Percentiles rank a stretch among this genome's conserved stretches.
Conservation (phyloP, 2,888 invertebrate species). For the Hydroisotoma schaefferi region DNA sequence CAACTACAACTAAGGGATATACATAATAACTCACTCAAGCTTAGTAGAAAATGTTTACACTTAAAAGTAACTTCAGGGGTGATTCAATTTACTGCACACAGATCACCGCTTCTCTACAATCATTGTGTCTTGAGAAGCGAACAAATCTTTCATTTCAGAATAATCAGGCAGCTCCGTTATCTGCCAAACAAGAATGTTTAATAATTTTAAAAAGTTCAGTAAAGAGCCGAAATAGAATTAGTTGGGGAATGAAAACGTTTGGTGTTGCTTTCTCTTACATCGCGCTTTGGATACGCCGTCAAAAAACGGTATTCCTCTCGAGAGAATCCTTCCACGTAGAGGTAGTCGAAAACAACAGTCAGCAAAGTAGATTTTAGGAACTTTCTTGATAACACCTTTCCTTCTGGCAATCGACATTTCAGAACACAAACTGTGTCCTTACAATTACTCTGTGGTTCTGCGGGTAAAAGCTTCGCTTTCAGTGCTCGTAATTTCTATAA, state of each 20-base stretch:
- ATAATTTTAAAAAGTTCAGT: no score
- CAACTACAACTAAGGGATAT: no score
- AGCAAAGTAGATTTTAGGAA: constrained; percentile 39
- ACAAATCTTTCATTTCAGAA: no score
- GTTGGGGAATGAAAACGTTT: no score
- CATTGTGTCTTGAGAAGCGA: no score
- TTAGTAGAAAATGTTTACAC: no score
- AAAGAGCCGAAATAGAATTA: background rate
- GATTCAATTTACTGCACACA: no score
- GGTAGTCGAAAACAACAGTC: constrained; percentile 44
- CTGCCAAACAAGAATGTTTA: no score
- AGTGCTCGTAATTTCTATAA: constrained; percentile 35
- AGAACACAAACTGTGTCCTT: constrained; percentile 41
- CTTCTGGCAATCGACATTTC: constrained; percentile 44
- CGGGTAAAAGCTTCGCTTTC: constrained; percentile 39
- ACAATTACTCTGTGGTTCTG: constrained; percentile 39
- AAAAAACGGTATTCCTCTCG: constrained; percentile 44
- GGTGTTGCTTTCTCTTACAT: constrained; percentile 38
- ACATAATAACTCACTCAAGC: no score
- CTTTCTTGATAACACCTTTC: constrained; percentile 43
- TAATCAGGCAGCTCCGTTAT: no score
- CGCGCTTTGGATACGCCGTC: constrained; percentile 46
- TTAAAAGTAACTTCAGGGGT: no score
- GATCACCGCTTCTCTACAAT: no score
- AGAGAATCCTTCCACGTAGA: constrained; percentile 44